A percentile compares a stretch with the other conserved stretches of the same genome.
Evolutionary conservation across 92 coral and sea anemone genomes (phyloP).

Genomic region (Porites rus): DNA sequence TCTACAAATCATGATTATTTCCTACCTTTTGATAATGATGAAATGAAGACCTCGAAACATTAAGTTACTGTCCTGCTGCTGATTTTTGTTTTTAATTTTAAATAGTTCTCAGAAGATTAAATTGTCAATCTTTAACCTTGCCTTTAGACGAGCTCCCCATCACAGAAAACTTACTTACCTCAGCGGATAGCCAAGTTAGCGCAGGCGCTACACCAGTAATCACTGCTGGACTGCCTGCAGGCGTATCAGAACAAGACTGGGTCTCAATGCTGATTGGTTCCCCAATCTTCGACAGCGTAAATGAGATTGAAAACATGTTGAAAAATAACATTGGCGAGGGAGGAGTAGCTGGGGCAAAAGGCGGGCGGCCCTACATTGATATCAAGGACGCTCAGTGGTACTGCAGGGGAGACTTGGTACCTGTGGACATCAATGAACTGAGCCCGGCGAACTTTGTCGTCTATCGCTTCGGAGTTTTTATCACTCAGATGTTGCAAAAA

Average conservation of each 20-base stretch:
- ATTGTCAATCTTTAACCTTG: neutral
- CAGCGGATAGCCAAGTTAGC: constrained; percentile 19
- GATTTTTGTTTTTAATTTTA: neutral
- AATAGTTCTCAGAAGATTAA: neutral
- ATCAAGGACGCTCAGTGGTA: constrained; percentile 99
- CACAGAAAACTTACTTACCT: constrained; percentile 25
- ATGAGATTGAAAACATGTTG: constrained; percentile 91
- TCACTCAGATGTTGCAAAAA: constrained; percentile 89
- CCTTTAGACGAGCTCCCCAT: constrained; percentile 26
- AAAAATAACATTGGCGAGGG: constrained; percentile 94
- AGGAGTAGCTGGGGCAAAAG: constrained; percentile 93
- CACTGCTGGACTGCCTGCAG: constrained; percentile 86
- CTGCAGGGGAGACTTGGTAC: constrained; percentile 94
- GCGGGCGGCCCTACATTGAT: constrained; percentile 93
- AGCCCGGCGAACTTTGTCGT: constrained; percentile 97
- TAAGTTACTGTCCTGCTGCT: neutral
- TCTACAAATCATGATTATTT: too few relatives aligned
- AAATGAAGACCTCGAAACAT: too few relatives aligned
- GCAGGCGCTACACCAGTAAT: constrained; percentile 69
- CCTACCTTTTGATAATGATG: too few relatives aligned
- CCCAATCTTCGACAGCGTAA: constrained; percentile 94
- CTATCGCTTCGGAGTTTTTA: constrained; percentile 97
- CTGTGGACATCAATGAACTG: constrained; percentile 95
- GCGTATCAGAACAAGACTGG: constrained; percentile 97
- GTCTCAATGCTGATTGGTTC: constrained; percentile 94